These are phyloP conservation scores for Rugalucina vietnamica DNA, from an alignment of 2,888 invertebrate species.

Conservation along the genomic window DNA sequence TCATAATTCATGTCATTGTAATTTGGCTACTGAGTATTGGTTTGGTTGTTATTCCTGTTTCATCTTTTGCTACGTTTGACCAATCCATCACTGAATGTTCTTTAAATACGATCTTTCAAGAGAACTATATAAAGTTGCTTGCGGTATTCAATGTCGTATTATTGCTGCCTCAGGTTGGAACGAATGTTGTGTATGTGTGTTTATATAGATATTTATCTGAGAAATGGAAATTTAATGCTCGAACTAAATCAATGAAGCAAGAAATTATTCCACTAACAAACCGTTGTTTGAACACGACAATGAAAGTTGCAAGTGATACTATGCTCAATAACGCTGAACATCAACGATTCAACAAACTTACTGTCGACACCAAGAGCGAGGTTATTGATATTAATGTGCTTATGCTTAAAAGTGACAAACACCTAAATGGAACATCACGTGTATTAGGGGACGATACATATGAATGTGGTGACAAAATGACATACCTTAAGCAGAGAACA, in stretches of 20 bases:
- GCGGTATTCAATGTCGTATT: background rate
- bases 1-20: background rate
- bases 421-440: background rate
- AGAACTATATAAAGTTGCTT: background rate
- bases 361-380: background rate
- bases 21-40: background rate
- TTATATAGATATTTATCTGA: background rate
- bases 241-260: background rate
- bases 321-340: background rate
- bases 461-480: no score
- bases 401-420: no score
- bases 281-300: background rate
- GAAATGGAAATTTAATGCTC: background rate
- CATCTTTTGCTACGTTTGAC: background rate
- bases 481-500: no score
- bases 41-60: background rate
- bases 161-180: background rate
- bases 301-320: background rate
- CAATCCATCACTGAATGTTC: background rate
- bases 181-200: background rate
- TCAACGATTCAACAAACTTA: no score
- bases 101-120: background rate
- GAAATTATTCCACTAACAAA: background rate
- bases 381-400: background rate
- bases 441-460: no score